Evolutionary conservation across 2,797 vertebrate species (phyloP), one percentile per base, ranked within the genome.

Genomic region (Capromys pilorides): DNA sequence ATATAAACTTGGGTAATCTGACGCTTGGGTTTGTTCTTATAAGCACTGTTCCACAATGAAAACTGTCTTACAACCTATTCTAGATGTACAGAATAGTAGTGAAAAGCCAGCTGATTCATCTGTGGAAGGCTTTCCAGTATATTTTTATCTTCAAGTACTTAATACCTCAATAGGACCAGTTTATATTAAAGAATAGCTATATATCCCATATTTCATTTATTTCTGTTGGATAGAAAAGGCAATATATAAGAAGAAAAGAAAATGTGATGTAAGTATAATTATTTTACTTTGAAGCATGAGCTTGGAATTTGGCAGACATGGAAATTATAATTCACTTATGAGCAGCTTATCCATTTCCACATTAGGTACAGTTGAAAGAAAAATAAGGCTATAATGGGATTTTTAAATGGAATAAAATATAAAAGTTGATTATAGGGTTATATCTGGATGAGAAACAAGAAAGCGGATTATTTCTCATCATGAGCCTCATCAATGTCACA

Each of bases 201-300:
- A 81, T 4, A 31, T 39, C 19, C 3, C 87, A 28, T n/a, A 51
- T 14, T 94, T 19, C 51, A 41, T 57, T 57, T 28, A 22, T 93
- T 95, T 90, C 49, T 62, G 31, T 39, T 26, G 45, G 5, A 51
- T 79, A 13, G n/a, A n/a, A 71, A 28, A 28, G 95, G 2, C 61
- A 86, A 73, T 87, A 14, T 26, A 26, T 69, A 88, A 51, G n/a
- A 94, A 82, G 8, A 92, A 80, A 91, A 91, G 26, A 14, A 39
- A 39, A 78, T 64, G 2, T 90, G 18, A 64, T 45, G 28, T 24
- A 94, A 81, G 67, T 83, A n/a, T 28, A 78, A 31, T 77, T 85
- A 62, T 45, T 93, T 75, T 62, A 22, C 19, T 79, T 82, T 85
- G 16, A 93, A 88, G 4, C 61, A 80, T 83, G 18, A 45, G 2